Evolutionary conservation across 1,140 invertebrate species (phyloP).

Genomic region (Drosophila subpulchrella): DNA sequence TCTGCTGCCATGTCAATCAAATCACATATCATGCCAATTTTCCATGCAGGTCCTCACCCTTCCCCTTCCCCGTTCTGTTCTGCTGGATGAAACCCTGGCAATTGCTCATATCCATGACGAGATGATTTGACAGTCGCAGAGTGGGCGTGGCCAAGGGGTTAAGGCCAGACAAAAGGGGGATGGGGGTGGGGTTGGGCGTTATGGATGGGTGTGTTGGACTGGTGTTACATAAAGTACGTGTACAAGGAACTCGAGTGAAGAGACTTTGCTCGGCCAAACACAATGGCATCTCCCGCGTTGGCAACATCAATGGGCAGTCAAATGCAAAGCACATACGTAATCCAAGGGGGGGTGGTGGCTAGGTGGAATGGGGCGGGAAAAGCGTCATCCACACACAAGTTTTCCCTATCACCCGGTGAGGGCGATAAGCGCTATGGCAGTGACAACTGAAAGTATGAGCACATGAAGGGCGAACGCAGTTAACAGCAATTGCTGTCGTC

Average conservation of each 20-base stretch:
- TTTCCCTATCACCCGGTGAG: constrained; percentile 37
- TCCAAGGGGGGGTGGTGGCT: constrained; percentile 9
- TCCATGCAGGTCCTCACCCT: constrained; percentile 42
- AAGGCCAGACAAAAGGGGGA: constrained; percentile 8
- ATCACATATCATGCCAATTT: constrained; percentile 78
- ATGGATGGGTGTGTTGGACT: neutral
- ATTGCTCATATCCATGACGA: constrained; percentile 69
- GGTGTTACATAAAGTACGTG: constrained; percentile 6
- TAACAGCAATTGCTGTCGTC: constrained; percentile 64
- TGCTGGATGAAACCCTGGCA: constrained; percentile 20
- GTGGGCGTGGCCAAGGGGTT: constrained; percentile 22
- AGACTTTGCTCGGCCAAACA: constrained; percentile 18
- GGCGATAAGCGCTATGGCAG: constrained; percentile 46
- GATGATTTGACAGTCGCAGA: constrained; percentile 65
- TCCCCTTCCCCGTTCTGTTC: neutral
- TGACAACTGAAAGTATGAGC: constrained; percentile 8
- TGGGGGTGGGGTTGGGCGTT: neutral
- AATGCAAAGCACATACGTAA: constrained; percentile 55
- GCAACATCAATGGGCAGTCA: constrained; percentile 53
- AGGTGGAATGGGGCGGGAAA: constrained; percentile 6
- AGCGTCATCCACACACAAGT: constrained; percentile 23
- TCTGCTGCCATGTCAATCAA: constrained; percentile 59
- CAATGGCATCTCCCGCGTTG: constrained; percentile 31
- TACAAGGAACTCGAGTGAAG: constrained; percentile 21
- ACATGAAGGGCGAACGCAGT: constrained; percentile 23